Conservation (phyloP, 1,140 invertebrate genomes). For the Gryon sp. region DNA sequence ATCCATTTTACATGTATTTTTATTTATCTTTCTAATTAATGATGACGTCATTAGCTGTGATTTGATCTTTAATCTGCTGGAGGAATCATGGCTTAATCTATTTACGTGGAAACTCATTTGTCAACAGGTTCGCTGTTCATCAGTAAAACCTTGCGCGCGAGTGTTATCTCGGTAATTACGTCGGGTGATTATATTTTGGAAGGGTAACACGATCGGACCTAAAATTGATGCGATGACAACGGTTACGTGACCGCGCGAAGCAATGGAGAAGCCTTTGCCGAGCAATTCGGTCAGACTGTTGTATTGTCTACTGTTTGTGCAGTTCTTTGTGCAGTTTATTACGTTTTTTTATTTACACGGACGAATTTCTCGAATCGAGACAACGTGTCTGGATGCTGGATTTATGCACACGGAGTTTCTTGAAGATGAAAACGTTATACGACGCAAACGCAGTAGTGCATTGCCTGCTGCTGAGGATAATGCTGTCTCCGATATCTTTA, state of each 20-base stretch:
- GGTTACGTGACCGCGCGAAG: conserved; percentile 40
- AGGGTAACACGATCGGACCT: conserved; percentile 2
- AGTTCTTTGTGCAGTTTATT: conserved; percentile 68
- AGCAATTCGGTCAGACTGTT: conserved; percentile 66
- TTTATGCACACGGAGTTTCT: background rate
- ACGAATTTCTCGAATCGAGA: conserved; percentile 65
- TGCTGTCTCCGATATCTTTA: conserved; percentile 68
- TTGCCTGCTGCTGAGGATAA: conserved; percentile 69
- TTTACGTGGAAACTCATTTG: conserved; percentile 44
- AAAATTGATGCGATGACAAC: conserved; percentile 58
- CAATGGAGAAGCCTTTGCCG: conserved; percentile 57
- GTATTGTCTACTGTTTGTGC: conserved; percentile 68
- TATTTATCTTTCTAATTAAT: no score
- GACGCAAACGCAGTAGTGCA: conserved; percentile 68
- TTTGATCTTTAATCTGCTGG: conserved; percentile 9
- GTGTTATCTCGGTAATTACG: conserved; percentile 38
- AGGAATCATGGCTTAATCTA: conserved; percentile 27
- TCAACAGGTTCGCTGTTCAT: conserved; percentile 35
- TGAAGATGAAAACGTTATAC: conserved; percentile 30
- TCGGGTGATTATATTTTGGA: conserved; percentile 42
- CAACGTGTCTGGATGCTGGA: conserved; percentile 46
- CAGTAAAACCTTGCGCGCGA: conserved; percentile 5
- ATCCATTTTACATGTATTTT: no score
- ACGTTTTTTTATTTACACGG: conserved; percentile 69
- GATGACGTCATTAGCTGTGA: conserved; percentile 1